Percentiles rank a stretch among this genome's conserved stretches.
Evolutionary conservation across 2,113 vertebrate species (phyloP).

Genomic region (Chlorodrepanis virens): DNA sequence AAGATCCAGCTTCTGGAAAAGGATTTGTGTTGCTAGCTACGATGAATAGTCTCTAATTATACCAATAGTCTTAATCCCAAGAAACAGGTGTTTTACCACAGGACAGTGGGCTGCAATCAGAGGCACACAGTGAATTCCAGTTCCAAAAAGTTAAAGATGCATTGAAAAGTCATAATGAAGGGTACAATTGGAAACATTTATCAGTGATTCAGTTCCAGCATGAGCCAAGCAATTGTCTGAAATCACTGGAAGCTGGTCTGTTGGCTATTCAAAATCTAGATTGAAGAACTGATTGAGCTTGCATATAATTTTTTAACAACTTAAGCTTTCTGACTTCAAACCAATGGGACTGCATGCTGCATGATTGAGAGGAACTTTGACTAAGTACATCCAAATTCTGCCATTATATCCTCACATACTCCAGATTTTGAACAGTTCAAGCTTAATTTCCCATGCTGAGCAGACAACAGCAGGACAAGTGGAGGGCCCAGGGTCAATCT

Average conservation of each 20-base stretch:
- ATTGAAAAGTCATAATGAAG: conserved; percentile 42
- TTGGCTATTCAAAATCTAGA: conserved; percentile 39
- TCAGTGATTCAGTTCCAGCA: neutral
- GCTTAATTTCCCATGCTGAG: neutral
- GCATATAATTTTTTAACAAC: conserved; percentile 7
- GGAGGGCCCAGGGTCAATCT: neutral
- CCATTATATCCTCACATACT: neutral
- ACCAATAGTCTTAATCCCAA: neutral
- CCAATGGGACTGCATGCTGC: neutral
- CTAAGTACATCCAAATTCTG: neutral
- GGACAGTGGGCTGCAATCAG: neutral
- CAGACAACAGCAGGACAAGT: neutral
- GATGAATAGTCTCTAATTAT: conserved; percentile 47
- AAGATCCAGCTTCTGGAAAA: neutral
- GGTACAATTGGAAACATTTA: conserved; percentile 34
- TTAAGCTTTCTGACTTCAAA: conserved; percentile 28
- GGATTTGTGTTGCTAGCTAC: neutral
- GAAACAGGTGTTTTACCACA: neutral
- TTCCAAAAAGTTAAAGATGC: conserved; percentile 26
- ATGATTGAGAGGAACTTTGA: neutral
- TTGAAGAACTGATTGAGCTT: conserved; percentile 43
- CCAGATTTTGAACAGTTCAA: neutral
- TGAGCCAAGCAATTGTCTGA: conserved; percentile 39
- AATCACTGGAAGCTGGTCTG: conserved; percentile 19
- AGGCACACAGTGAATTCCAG: neutral